Conservation (phyloP, 2,888 invertebrate genomes). For the Amitus sp. region DNA sequence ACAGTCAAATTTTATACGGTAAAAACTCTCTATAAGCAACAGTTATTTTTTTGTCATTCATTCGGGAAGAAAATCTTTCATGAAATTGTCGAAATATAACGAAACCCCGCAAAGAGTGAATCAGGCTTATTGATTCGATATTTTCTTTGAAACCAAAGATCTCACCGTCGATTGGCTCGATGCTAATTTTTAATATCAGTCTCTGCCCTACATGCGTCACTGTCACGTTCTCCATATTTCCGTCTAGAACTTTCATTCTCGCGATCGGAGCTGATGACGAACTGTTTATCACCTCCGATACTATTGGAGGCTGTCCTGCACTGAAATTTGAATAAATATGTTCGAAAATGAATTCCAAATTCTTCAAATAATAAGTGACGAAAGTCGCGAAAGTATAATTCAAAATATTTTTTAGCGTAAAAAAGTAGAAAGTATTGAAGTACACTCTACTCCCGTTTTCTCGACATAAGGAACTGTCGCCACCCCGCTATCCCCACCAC, state of each 20-base stretch:
- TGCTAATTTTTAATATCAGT: constrained; percentile 72
- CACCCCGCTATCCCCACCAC: too few relatives aligned
- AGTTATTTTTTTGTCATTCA: neutral
- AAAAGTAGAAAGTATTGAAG: too few relatives aligned
- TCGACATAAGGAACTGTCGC: too few relatives aligned
- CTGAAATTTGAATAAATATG: constrained; percentile 32
- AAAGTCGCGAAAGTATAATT: too few relatives aligned
- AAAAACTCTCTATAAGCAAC: too few relatives aligned
- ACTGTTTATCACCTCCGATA: constrained; percentile 68
- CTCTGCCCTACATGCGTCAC: constrained; percentile 77
- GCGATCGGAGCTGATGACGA: constrained; percentile 67
- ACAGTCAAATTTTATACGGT: neutral
- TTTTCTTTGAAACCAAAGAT: neutral
- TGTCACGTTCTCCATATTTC: constrained; percentile 69
- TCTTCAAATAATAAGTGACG: too few relatives aligned
- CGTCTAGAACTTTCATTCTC: constrained; percentile 71
- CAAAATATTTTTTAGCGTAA: too few relatives aligned
- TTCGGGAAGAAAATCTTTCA: too few relatives aligned
- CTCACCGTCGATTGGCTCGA: constrained; percentile 69
- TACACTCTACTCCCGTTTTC: too few relatives aligned
- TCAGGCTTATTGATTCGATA: neutral
- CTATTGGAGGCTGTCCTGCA: constrained; percentile 61
- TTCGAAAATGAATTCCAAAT: too few relatives aligned
- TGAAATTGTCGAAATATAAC: too few relatives aligned
- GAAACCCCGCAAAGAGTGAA: too few relatives aligned